A percentile compares a stretch with the other conserved stretches of the same genome.
phyloP scores from a whole-genome alignment of 2,113 vertebrate species.

The Odocoileus hemionus region DNA sequence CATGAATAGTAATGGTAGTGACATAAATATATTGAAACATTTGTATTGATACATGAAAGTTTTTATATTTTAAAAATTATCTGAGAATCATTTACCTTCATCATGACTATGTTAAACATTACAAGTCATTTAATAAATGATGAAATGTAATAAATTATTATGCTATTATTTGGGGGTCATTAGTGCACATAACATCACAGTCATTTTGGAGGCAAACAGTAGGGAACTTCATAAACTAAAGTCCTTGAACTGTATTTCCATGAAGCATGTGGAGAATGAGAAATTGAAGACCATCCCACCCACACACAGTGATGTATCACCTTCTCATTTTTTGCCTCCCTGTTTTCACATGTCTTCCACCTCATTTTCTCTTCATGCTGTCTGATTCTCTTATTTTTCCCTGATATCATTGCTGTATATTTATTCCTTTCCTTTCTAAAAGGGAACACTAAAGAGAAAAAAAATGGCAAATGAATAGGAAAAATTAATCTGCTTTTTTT shows the following conservation, averaged over 20 bases:
- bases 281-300: background rate
- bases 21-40: background rate
- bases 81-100: background rate
- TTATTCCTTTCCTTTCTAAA: background rate
- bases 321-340: background rate
- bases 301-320: background rate
- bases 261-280: background rate
- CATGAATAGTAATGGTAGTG: background rate
- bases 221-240: background rate
- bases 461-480: background rate
- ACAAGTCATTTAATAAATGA: background rate
- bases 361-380: background rate
- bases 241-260: background rate
- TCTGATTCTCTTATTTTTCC: background rate
- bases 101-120: background rate
- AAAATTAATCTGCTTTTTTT: background rate
- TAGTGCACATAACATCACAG: background rate
- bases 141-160: background rate
- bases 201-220: background rate
- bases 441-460: background rate
- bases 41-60: background rate
- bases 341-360: background rate
- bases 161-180: background rate
- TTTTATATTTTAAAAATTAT: background rate
- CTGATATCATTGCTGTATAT: background rate